These are phyloP conservation scores for Aphelocoma californica DNA, from an alignment of 2,797 vertebrate species.

Conservation along the genomic window DNA sequence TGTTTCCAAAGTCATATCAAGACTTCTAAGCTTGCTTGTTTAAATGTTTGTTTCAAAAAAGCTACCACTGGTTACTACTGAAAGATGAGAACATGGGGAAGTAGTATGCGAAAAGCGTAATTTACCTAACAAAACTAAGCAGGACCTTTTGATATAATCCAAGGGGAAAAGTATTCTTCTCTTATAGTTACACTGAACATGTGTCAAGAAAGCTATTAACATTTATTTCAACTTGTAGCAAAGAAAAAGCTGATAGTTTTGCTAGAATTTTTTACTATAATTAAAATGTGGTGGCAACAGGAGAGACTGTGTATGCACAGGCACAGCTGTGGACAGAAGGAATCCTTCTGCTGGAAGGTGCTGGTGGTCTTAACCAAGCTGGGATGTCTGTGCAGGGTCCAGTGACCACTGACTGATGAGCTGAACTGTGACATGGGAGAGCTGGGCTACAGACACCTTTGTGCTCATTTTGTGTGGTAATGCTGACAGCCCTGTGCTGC, in stretches of 20 bases:
- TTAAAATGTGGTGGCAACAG: not conserved
- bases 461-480: not conserved
- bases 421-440: not conserved
- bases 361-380: not conserved
- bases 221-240: not conserved
- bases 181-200: not conserved
- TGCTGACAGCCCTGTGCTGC: not conserved
- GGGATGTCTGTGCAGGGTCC: not conserved
- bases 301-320: not conserved
- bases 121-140: not conserved
- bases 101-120: not conserved
- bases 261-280: not conserved
- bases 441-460: not conserved
- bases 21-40: not conserved
- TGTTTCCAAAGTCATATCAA: not conserved
- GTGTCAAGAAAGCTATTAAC: not conserved
- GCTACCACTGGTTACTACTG: not conserved
- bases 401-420: not conserved
- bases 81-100: not conserved
- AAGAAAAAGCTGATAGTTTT: not conserved
- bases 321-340: not conserved
- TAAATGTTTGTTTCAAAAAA: not conserved
- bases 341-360: not conserved
- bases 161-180: not conserved
- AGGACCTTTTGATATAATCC: not conserved